Conservation (phyloP, 2,797 vertebrate genomes). For the Pangasius krempfi region DNA sequence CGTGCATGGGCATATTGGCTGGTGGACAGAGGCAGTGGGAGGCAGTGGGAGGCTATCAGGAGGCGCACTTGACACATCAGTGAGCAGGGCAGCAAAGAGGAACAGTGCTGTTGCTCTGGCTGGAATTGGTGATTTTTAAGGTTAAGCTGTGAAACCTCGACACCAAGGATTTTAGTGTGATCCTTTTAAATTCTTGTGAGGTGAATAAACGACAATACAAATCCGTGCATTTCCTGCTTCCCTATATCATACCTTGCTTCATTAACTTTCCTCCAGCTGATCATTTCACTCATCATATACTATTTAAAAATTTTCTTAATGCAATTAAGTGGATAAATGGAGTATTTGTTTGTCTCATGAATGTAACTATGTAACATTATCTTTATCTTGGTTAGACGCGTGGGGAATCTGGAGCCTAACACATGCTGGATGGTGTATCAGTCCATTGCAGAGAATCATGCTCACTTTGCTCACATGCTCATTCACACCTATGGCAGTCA, state of each 20-base stretch:
- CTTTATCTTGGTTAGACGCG: neutral
- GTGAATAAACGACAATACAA: neutral
- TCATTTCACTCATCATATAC: neutral
- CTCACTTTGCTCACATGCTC: neutral
- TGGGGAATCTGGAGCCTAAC: neutral
- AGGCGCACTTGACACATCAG: conserved; percentile 31
- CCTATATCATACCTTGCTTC: neutral
- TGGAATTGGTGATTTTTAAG: conserved; percentile 20
- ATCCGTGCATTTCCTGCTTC: neutral
- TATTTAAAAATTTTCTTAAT: neutral
- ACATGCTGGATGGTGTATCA: neutral
- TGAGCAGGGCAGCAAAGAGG: conserved; percentile 38
- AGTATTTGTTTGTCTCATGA: neutral
- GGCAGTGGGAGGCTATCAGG: conserved; percentile 35
- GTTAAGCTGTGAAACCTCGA: conserved; percentile 28
- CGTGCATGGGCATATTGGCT: conserved; percentile 55
- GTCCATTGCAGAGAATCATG: neutral
- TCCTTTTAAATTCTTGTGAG: neutral
- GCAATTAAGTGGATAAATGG: neutral
- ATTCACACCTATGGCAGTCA: neutral
- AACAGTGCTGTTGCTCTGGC: conserved; percentile 30
- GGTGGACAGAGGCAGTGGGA: conserved; percentile 47
- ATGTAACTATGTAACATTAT: neutral
- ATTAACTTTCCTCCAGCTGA: neutral
- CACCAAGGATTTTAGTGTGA: neutral